phyloP scores from a whole-genome alignment of 2,888 invertebrate genomes.

The Blastobasis adustella region DNA sequence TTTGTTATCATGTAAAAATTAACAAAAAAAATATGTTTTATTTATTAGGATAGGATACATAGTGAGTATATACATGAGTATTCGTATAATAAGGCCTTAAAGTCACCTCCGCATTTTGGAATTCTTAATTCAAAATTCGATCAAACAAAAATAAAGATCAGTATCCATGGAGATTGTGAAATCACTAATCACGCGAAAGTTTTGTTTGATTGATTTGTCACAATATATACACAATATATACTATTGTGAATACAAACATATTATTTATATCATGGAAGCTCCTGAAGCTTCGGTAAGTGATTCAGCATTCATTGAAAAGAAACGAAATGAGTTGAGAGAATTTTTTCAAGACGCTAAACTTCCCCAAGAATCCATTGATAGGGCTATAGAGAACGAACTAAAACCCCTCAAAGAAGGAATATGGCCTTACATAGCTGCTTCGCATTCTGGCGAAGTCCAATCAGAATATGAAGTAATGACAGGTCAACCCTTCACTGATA shows the following conservation, averaged over 20 bases:
- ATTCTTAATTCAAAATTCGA: constrained; percentile 32
- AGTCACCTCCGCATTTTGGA: constrained; percentile 1
- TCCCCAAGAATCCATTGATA: constrained; percentile 43
- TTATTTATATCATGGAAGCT: constrained; percentile 26
- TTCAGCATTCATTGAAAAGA: constrained; percentile 38
- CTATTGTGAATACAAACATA: background rate
- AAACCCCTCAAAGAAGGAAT: constrained; percentile 31
- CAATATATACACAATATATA: constrained; percentile 1
- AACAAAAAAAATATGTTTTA: no score
- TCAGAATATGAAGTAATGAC: constrained; percentile 64
- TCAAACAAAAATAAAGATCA: constrained; percentile 24
- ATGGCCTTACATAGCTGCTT: constrained; percentile 53
- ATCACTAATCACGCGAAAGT: constrained; percentile 19
- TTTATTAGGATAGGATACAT: no score
- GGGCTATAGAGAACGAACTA: constrained; percentile 56
- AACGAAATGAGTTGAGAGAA: constrained; percentile 40
- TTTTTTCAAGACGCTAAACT: constrained; percentile 53
- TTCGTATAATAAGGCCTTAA: no score
- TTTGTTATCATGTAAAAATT: no score
- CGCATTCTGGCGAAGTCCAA: constrained; percentile 39
- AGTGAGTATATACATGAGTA: no score
- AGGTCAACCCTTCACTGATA: constrained; percentile 58
- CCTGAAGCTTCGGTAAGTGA: constrained; percentile 24
- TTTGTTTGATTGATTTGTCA: constrained; percentile 7
- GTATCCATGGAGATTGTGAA: constrained; percentile 33